A percentile compares a stretch with the other conserved stretches of the same genome.
phyloP scores from a whole-genome alignment of 1,140 invertebrate genomes.

The Spodoptera litura region DNA sequence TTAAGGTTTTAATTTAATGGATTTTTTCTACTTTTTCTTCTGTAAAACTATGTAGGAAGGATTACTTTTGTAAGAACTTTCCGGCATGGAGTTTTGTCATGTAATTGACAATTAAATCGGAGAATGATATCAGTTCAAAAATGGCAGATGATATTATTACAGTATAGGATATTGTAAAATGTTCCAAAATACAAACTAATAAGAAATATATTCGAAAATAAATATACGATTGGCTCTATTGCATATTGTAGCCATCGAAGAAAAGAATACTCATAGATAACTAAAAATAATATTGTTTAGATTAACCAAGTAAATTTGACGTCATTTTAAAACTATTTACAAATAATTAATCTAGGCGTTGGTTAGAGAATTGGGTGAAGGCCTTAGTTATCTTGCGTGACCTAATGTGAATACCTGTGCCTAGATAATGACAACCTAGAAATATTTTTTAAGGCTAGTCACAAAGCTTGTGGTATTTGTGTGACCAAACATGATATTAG shows the following conservation, averaged over 20 bases:
- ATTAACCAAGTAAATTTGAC: background rate
- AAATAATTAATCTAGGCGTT: constrained; percentile 5
- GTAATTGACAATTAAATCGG: no score
- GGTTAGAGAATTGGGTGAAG: constrained; percentile 17
- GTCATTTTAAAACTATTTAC: background rate
- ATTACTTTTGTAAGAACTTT: background rate
- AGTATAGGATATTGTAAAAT: no score
- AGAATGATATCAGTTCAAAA: no score
- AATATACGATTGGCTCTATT: no score
- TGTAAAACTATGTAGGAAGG: constrained; percentile 17
- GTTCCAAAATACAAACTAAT: no score
- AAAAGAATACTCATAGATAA: no score
- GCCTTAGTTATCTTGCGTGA: constrained; percentile 20
- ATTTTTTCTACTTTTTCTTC: constrained; percentile 13
- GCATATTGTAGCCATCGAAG: no score
- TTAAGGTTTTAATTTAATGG: constrained; percentile 68
- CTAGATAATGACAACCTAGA: constrained; percentile 26
- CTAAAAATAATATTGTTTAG: no score
- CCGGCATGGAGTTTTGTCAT: no score
- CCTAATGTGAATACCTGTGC: background rate
- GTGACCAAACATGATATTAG: no score
- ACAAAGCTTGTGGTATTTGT: background rate
- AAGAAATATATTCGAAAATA: no score
- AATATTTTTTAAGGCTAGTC: constrained; percentile 1
- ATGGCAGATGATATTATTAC: no score